Evolutionary conservation across 2,888 invertebrate genomes (phyloP), one percentile per base, ranked within the genome.

Genomic region (Aspidiotus destructor): DNA sequence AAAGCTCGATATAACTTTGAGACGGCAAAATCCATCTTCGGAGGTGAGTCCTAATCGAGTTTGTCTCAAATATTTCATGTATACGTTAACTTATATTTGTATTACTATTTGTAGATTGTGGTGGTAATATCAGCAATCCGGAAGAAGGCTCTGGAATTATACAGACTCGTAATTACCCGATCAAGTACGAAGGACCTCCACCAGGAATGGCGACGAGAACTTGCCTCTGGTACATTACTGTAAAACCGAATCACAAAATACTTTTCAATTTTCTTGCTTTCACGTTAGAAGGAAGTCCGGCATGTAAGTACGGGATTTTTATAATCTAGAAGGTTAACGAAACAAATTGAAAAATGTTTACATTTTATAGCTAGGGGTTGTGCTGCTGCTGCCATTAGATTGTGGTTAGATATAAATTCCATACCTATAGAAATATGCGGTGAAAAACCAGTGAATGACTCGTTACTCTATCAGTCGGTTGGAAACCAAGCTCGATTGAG

Each of bases 211-310:
- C 92, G 62, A 90, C 90, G 73, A 87, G 88, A 78, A 91, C 90
- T 72, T 99, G 98, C 81, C 94, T 97, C 80, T 99, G 98, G 98
- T 90, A 89, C 77, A 89, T 99, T 76, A 87, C 85, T 72, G 94
- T 92, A 70, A 84, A 88, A 73, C 87, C 89, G 44, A 87, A 87
- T 74, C 89, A 92, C 78, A 86, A 88, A 76, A 86, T 99, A 75
- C 84, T 97, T 77, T 84, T 99, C 76, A 88, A 92, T 78, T 92
- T 98, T 78, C 88, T 92, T 76, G 83, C 85, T 73, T 95, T 99
- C 77, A 88, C 89, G 68, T 89, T 98, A 70, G 98, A 99, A 79
- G 98, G 98, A 73, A 89, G 92, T 77, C 89, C 90, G 72, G 81
- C 85, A 73, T 85, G 92, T 92, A 77, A 81, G 82, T 76, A 61